These are phyloP conservation scores for Caenorhabditis remanei DNA, from an alignment of 1,140 invertebrate species.

Conservation along the genomic window DNA sequence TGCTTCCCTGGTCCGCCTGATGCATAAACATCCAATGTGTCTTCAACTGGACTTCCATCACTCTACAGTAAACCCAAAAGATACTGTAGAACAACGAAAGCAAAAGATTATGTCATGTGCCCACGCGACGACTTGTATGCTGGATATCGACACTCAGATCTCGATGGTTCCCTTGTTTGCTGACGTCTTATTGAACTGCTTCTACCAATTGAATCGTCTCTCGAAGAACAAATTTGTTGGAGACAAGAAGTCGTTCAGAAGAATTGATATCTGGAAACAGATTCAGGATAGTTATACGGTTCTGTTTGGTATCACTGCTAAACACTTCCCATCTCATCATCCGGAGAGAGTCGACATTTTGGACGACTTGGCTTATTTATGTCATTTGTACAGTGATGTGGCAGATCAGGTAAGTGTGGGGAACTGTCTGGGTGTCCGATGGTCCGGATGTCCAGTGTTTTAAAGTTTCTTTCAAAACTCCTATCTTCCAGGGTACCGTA, in stretches of 20 bases:
- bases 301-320: slow-evolving; percentile 62
- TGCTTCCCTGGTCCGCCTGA: slow-evolving; percentile 11
- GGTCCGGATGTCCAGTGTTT: neutral
- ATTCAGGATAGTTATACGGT: slow-evolving; percentile 67
- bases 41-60: slow-evolving; percentile 33
- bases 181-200: slow-evolving; percentile 67
- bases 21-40: slow-evolving; percentile 42
- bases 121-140: slow-evolving; percentile 9
- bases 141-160: slow-evolving; percentile 20
- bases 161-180: slow-evolving; percentile 62
- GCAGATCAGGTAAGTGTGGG: slow-evolving; percentile 58
- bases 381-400: slow-evolving; percentile 65
- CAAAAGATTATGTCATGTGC: slow-evolving; percentile 50
- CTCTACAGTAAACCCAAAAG: slow-evolving; percentile 28
- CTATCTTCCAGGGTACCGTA: slow-evolving; percentile 55
- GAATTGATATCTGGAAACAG: slow-evolving; percentile 67
- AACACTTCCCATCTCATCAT: slow-evolving; percentile 59
- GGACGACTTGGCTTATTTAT: slow-evolving; percentile 66
- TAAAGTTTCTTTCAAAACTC: neutral
- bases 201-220: slow-evolving; percentile 62
- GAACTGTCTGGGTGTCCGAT: neutral
- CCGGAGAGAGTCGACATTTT: slow-evolving; percentile 64
- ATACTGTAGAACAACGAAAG: slow-evolving; percentile 34
- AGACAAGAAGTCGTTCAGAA: slow-evolving; percentile 30
- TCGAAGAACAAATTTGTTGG: slow-evolving; percentile 58